A percentile compares a stretch with the other conserved stretches of the same genome.
Evolutionary conservation across 2,888 invertebrate species (phyloP).

Genomic region (Pachydiplax longipennis): DNA sequence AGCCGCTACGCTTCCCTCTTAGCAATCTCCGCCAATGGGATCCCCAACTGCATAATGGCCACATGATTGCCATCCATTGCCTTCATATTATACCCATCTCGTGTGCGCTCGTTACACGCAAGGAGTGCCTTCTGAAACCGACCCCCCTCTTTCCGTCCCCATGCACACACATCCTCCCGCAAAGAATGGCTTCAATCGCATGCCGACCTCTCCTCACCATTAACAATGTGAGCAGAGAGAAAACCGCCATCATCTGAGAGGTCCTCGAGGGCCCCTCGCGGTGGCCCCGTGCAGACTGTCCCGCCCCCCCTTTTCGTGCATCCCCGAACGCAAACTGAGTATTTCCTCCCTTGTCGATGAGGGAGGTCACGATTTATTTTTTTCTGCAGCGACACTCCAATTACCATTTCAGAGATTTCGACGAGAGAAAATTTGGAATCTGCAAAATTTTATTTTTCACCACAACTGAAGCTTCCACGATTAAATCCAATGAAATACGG

Average conservation of each 20-base stretch:
- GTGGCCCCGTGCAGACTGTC: not conserved
- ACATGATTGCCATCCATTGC: not conserved
- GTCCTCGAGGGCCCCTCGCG: not conserved
- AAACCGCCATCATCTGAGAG: not conserved
- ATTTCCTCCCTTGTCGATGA: not conserved
- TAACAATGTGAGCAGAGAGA: not conserved
- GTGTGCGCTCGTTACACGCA: not conserved
- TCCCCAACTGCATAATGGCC: not conserved
- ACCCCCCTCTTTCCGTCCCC: not conserved
- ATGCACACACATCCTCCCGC: not conserved
- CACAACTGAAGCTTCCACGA: too few species aligned
- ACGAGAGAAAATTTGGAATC: too few species aligned
- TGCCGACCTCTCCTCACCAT: not conserved
- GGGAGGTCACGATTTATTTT: not conserved
- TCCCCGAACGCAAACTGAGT: not conserved
- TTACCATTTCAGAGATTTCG: too few species aligned
- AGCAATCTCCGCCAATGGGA: not conserved
- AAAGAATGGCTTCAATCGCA: not conserved
- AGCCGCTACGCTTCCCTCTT: not conserved
- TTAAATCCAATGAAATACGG: too few species aligned
- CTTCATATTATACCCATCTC: not conserved
- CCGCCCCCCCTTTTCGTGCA: not conserved
- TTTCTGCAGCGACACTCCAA: too few species aligned
- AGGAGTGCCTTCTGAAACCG: not conserved
- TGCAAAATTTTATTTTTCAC: too few species aligned